phyloP scores from a whole-genome alignment of 2,113 vertebrate species.

The Oryzias woworae region DNA sequence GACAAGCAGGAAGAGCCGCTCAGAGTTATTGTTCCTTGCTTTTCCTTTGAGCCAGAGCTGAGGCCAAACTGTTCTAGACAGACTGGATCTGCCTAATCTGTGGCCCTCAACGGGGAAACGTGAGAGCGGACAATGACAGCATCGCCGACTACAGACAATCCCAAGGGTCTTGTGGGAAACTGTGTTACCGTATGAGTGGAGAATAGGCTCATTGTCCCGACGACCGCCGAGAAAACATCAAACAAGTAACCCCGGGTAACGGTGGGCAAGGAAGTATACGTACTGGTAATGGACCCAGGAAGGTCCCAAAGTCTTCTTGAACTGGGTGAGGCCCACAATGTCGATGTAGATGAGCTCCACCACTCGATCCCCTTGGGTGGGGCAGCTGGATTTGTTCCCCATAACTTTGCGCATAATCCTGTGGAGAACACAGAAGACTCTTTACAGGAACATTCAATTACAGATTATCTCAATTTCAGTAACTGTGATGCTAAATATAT shows the following conservation, averaged over 20 bases:
- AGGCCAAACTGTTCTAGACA: conserved; percentile 32
- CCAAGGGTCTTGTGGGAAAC: conserved; percentile 28
- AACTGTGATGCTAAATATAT: too few species aligned
- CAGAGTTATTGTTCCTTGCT: conserved; percentile 45
- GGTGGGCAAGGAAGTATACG: conserved; percentile 66
- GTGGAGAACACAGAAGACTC: conserved; percentile 3
- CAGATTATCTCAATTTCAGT: too few species aligned
- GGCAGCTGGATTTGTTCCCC: conserved; percentile 97
- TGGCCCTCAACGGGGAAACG: conserved; percentile 33
- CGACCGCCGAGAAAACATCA: conserved; percentile 6
- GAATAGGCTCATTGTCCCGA: conserved; percentile 47
- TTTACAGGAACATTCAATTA: neutral
- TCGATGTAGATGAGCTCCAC: conserved; percentile 99
- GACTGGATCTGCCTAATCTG: conserved; percentile 18
- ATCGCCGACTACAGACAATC: conserved; percentile 1
- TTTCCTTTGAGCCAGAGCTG: conserved; percentile 43
- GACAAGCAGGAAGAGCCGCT: conserved; percentile 47
- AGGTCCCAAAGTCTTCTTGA: conserved; percentile 97
- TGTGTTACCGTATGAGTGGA: conserved; percentile 21
- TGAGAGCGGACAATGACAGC: conserved; percentile 18
- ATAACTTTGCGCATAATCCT: conserved; percentile 99
- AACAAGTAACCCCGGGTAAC: neutral
- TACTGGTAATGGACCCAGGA: conserved; percentile 99
- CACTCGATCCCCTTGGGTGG: conserved; percentile 93
- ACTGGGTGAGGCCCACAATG: conserved; percentile 96